phyloP scores from a whole-genome alignment of 2,113 vertebrate genomes.

The Oxygymnocypris stewartii region DNA sequence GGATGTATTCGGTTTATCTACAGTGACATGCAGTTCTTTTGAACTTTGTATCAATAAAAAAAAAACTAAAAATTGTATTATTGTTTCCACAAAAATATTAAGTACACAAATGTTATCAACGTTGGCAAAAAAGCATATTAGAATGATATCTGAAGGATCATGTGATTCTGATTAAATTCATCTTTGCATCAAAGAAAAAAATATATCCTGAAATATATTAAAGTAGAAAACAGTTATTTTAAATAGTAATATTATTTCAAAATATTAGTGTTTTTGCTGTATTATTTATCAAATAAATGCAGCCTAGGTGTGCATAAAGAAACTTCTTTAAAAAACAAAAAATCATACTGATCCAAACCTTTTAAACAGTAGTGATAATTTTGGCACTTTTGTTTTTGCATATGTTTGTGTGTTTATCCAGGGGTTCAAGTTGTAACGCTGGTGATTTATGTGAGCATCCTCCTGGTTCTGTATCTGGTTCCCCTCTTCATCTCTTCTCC shows the following conservation, averaged over 20 bases:
- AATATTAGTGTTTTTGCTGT: too few species aligned
- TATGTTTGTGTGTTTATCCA: constrained; percentile 57
- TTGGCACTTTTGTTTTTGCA: neutral
- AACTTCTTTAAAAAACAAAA: neutral
- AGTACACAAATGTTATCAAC: neutral
- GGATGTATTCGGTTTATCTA: too few species aligned
- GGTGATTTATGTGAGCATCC: constrained; percentile 77
- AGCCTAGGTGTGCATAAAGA: neutral
- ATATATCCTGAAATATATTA: neutral
- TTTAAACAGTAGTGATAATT: neutral
- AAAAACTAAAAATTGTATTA: too few species aligned
- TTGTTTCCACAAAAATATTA: neutral
- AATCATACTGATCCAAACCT: too few species aligned
- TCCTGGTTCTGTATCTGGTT: constrained; percentile 83
- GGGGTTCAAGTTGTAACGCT: constrained; percentile 84
- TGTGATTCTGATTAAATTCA: too few species aligned
- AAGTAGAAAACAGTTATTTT: neutral
- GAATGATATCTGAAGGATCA: neutral
- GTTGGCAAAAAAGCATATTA: too few species aligned
- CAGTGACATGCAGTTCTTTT: too few species aligned
- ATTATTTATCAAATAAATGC: too few species aligned
- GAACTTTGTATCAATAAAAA: too few species aligned
- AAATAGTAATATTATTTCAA: too few species aligned
- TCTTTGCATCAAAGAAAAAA: neutral
- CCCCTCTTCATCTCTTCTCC: constrained; percentile 92